Percentiles rank a stretch among this genome's conserved stretches.
phyloP scores from a whole-genome alignment of 1,140 invertebrate genomes.

The Caenorhabditis elegans region WBcel235 BX284604.4:6296501-6297000 shows the following conservation, averaged over 20 bases:
- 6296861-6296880: neutral
- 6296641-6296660: conserved; percentile 1
- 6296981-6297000: too few relatives aligned
- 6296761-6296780: neutral
- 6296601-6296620: too few relatives aligned
- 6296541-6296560: neutral
- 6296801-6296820: neutral
- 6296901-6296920: neutral
- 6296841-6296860: neutral
- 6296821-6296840: neutral
- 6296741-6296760: neutral
- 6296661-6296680: neutral
- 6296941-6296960: too few relatives aligned
- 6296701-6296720: neutral
- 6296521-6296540: neutral
- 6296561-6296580: neutral
- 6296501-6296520: conserved; percentile 1
- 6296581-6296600: neutral
- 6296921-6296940: too few relatives aligned
- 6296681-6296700: neutral
- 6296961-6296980: too few relatives aligned
- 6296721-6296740: neutral
- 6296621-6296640: neutral
- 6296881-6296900: neutral
- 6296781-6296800: neutral